phyloP scores from a whole-genome alignment of 2,888 invertebrate genomes.

The Agrotis puta region DNA sequence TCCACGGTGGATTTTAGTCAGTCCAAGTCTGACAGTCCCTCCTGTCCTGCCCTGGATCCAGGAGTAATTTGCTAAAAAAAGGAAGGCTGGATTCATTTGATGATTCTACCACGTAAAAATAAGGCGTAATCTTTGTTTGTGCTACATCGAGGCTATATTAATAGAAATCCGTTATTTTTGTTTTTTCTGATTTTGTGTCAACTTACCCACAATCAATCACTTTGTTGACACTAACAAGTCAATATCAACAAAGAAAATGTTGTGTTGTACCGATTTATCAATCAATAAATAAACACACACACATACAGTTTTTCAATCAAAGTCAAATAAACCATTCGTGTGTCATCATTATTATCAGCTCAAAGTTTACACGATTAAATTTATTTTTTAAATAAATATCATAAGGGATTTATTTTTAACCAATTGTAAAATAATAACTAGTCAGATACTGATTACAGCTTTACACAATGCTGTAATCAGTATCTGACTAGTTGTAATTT shows the following conservation, averaged over 20 bases:
- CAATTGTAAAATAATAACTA: neutral
- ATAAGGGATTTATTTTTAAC: neutral
- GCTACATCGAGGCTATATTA: too few species aligned
- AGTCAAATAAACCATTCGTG: constrained; percentile 16
- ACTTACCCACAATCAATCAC: neutral
- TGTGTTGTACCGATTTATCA: constrained; percentile 7
- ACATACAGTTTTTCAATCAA: constrained; percentile 25
- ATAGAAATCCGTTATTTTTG: too few species aligned
- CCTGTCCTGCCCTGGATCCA: too few species aligned
- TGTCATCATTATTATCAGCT: constrained; percentile 20
- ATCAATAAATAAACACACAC: neutral
- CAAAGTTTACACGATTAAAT: constrained; percentile 9
- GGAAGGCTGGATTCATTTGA: too few species aligned
- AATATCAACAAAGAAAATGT: constrained; percentile 7
- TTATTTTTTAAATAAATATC: constrained; percentile 16
- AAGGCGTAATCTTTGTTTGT: too few species aligned
- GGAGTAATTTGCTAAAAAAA: too few species aligned
- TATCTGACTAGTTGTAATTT: too few species aligned
- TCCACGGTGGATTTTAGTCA: too few species aligned
- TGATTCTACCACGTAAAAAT: too few species aligned
- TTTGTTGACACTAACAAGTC: constrained; percentile 10
- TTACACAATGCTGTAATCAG: too few species aligned
- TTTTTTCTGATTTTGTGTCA: neutral
- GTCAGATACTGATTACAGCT: too few species aligned
- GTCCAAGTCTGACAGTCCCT: too few species aligned